These are phyloP conservation scores for Myocastor coypus DNA, from an alignment of 2,113 vertebrate species.

Conservation along the genomic window DNA sequence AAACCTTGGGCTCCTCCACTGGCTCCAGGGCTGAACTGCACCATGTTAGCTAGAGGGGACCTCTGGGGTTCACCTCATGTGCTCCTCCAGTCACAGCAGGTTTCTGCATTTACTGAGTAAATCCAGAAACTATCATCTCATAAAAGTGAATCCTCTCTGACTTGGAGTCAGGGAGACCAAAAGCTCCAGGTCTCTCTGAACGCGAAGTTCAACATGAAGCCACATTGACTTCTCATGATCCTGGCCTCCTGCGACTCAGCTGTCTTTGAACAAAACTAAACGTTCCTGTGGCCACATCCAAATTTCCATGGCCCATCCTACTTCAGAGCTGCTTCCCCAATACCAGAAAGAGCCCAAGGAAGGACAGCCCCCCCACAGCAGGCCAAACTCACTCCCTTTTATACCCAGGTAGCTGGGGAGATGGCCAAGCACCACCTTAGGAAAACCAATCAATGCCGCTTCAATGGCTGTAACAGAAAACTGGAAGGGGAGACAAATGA, in stretches of 20 bases:
- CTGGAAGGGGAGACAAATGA: constrained; percentile 29
- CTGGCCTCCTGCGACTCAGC: background rate
- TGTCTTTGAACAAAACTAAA: constrained; percentile 27
- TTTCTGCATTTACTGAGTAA: constrained; percentile 56
- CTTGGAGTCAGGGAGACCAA: constrained; percentile 44
- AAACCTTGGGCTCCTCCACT: background rate
- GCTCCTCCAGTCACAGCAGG: constrained; percentile 2
- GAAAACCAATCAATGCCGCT: constrained; percentile 56
- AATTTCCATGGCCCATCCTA: background rate
- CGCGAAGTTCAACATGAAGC: background rate
- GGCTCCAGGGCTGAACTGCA: background rate
- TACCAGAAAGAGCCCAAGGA: background rate
- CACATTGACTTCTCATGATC: constrained; percentile 14
- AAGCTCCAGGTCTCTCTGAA: constrained; percentile 23
- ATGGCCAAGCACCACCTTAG: constrained; percentile 32
- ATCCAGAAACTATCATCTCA: constrained; percentile 62
- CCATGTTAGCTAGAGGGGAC: fast-evolving
- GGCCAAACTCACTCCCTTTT: background rate
- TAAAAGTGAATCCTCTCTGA: constrained; percentile 39
- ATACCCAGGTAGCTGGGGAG: constrained; percentile 31
- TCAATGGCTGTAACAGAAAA: constrained; percentile 59
- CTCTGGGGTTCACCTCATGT: background rate
- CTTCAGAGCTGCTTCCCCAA: constrained; percentile 41
- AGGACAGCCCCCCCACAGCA: background rate
- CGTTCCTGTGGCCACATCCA: background rate